These are phyloP conservation scores for Zelleria hepariella DNA, from an alignment of 2,888 invertebrate genomes.

Conservation along the genomic window DNA sequence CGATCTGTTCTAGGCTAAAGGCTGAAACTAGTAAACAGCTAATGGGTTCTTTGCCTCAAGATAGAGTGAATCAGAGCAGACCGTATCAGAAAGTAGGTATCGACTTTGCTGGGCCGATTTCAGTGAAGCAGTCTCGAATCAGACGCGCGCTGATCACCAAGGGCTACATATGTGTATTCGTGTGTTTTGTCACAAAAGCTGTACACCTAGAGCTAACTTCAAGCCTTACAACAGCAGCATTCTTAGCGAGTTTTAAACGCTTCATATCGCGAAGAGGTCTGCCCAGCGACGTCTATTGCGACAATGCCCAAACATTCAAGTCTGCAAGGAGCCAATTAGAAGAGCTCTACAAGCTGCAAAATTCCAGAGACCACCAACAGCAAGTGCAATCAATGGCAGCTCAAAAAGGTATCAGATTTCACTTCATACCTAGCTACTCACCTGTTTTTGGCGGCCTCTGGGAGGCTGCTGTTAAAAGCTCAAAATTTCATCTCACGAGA, in stretches of 20 bases:
- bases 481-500: constrained; percentile 20
- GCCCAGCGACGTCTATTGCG: not conserved
- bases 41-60: constrained; percentile 14
- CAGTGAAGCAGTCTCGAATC: constrained; percentile 10
- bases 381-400: not conserved
- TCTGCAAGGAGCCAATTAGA: not conserved
- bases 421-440: constrained; percentile 20
- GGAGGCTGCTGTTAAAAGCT: constrained; percentile 21
- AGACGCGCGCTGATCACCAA: constrained; percentile 10
- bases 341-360: not conserved
- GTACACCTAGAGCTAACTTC: constrained; percentile 9
- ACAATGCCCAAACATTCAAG: not conserved
- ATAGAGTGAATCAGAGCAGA: constrained; percentile 9
- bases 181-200: constrained; percentile 14
- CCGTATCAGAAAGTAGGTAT: constrained; percentile 14
- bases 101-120: constrained; percentile 15
- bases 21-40: constrained; percentile 12
- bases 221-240: not conserved
- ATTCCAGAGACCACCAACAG: not conserved
- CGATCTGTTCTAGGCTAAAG: constrained; percentile 15
- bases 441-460: constrained; percentile 24
- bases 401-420: constrained; percentile 5
- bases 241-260: not conserved
- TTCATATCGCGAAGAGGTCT: not conserved
- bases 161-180: constrained; percentile 14